Conservation (phyloP, 2,113 vertebrate species). For the Rhagologus leucostigma region DNA sequence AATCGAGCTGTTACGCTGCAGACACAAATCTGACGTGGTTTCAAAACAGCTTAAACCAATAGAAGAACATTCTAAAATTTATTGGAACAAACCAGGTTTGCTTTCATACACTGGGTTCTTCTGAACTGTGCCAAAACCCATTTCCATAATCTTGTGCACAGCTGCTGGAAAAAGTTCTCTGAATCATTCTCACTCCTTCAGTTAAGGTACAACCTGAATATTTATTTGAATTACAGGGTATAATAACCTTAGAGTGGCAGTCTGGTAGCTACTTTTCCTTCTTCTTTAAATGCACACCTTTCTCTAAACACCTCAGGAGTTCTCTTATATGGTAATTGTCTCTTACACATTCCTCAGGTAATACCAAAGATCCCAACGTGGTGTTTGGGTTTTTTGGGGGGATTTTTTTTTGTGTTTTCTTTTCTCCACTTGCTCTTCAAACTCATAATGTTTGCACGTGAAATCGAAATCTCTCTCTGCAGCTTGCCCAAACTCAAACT, state of each 20-base stretch:
- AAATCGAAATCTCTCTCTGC: neutral
- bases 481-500: neutral
- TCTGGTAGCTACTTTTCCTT: neutral
- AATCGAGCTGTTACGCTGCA: neutral
- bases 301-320: neutral
- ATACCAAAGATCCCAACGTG: neutral
- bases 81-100: neutral
- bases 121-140: neutral
- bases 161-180: neutral
- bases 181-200: neutral
- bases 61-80: neutral
- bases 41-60: neutral
- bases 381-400: neutral
- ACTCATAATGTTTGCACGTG: neutral
- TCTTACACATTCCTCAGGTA: neutral
- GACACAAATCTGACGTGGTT: neutral
- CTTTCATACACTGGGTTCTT: neutral
- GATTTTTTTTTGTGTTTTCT: neutral
- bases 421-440: neutral
- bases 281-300: neutral
- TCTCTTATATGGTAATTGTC: neutral
- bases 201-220: neutral
- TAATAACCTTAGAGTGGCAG: neutral
- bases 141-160: neutral
- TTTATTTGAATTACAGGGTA: neutral